These are phyloP conservation scores for Periophthalmus magnuspinnatus DNA, from an alignment of 2,797 vertebrate species.

Conservation along the genomic window DNA sequence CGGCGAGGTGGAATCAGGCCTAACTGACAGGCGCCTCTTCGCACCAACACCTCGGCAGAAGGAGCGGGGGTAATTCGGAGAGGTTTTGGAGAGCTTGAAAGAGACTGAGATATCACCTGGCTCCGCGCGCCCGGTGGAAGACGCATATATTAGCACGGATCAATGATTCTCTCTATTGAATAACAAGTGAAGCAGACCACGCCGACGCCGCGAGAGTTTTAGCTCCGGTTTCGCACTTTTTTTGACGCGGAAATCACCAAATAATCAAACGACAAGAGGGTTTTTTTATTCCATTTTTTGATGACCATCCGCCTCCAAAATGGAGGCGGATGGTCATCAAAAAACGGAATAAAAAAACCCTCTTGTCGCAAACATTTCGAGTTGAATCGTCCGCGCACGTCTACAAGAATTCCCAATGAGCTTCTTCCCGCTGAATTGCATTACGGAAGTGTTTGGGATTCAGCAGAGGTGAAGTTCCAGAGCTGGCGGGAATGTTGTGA, in stretches of 20 bases:
- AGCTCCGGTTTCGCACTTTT: slow-evolving; percentile 20
- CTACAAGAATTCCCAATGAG: slow-evolving; percentile 49
- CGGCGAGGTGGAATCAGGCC: slow-evolving; percentile 21
- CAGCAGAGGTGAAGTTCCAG: slow-evolving; percentile 24
- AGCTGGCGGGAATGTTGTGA: slow-evolving; percentile 13
- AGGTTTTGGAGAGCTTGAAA: slow-evolving; percentile 55
- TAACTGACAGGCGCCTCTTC: slow-evolving; percentile 27
- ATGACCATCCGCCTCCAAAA: slow-evolving; percentile 47
- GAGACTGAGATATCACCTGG: slow-evolving; percentile 56
- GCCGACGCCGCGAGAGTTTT: slow-evolving; percentile 16
- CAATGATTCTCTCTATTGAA: slow-evolving; percentile 34
- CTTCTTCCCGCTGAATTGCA: slow-evolving; percentile 38
- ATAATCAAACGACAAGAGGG: slow-evolving; percentile 13
- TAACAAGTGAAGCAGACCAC: slow-evolving; percentile 23
- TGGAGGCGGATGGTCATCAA: no score
- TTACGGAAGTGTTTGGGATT: slow-evolving; percentile 27
- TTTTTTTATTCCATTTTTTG: slow-evolving; percentile 18
- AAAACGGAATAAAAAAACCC: no score
- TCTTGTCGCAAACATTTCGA: slow-evolving; percentile 53
- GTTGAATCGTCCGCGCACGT: slow-evolving; percentile 53
- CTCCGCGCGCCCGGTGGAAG: slow-evolving; percentile 29
- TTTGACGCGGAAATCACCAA: slow-evolving; percentile 37
- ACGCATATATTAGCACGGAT: slow-evolving; percentile 53
- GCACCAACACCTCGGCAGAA: slow-evolving; percentile 37
- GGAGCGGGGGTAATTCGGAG: slow-evolving; percentile 37